Percentiles rank a stretch among this genome's conserved stretches.
phyloP scores from a whole-genome alignment of 2,888 invertebrate genomes.

The Mimumesa dahlbomi region DNA sequence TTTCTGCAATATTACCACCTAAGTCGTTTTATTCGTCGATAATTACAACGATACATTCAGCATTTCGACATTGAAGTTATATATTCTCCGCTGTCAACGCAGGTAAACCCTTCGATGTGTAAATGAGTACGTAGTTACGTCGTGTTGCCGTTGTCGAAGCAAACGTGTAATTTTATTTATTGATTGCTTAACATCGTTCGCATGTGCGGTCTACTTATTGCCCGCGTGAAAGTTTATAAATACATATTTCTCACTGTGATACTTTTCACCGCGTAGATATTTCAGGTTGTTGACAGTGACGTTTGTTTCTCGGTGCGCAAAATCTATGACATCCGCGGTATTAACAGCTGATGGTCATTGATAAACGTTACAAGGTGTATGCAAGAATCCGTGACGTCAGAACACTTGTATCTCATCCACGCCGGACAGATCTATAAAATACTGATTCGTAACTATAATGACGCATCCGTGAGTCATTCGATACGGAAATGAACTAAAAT shows the following conservation, averaged over 20 bases:
- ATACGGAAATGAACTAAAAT: conserved; percentile 29
- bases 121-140: too few species aligned
- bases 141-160: too few species aligned
- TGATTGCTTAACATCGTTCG: conserved; percentile 42
- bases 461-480: conserved; percentile 23
- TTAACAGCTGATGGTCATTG: too few species aligned
- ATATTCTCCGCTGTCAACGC: too few species aligned
- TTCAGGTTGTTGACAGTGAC: background rate
- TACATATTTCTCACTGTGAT: background rate
- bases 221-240: conserved; percentile 6
- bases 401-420: conserved; percentile 12
- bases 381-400: conserved; percentile 18
- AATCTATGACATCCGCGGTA: too few species aligned
- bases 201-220: conserved; percentile 11
- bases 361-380: conserved; percentile 7
- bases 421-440: background rate
- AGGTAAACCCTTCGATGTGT: too few species aligned
- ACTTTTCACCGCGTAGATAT: background rate
- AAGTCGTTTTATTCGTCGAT: too few species aligned
- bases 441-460: conserved; percentile 13
- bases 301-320: too few species aligned
- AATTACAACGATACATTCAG: too few species aligned
- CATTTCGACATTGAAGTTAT: too few species aligned
- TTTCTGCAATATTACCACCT: too few species aligned
- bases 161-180: conserved; percentile 32